phyloP scores from a whole-genome alignment of 1,140 invertebrate species.

The Delia radicum region DNA sequence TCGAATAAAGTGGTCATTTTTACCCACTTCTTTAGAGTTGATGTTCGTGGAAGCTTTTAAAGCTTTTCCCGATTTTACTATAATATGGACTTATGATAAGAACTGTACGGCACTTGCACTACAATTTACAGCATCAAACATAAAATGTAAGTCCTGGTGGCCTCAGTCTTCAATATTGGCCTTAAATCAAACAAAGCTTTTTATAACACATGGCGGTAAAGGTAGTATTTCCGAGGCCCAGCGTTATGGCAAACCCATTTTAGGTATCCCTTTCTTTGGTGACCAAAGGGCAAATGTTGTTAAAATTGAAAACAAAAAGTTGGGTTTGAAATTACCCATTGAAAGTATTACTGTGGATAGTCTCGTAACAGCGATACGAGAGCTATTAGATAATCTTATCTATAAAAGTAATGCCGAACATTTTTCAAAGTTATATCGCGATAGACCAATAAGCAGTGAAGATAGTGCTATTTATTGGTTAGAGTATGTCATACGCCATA shows the following conservation, averaged over 20 bases:
- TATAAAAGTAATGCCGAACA: slow-evolving; percentile 28
- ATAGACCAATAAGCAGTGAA: slow-evolving; percentile 41
- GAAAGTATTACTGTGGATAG: slow-evolving; percentile 42
- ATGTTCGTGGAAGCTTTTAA: slow-evolving; percentile 55
- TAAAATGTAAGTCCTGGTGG: slow-evolving; percentile 66
- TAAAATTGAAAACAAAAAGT: slow-evolving; percentile 53
- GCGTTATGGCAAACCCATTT: slow-evolving; percentile 67
- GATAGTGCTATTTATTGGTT: slow-evolving; percentile 39
- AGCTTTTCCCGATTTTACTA: slow-evolving; percentile 56
- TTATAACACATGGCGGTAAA: slow-evolving; percentile 73
- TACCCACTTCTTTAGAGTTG: slow-evolving; percentile 47
- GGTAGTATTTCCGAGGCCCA: slow-evolving; percentile 70
- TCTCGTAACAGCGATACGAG: slow-evolving; percentile 31
- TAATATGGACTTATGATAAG: slow-evolving; percentile 61
- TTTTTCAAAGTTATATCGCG: slow-evolving; percentile 38
- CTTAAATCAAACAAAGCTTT: slow-evolving; percentile 64
- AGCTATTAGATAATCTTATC: slow-evolving; percentile 27
- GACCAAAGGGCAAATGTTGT: slow-evolving; percentile 64
- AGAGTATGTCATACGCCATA: slow-evolving; percentile 54
- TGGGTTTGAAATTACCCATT: slow-evolving; percentile 52
- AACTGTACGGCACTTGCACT: slow-evolving; percentile 55
- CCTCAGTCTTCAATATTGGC: slow-evolving; percentile 68
- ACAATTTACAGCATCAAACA: slow-evolving; percentile 59
- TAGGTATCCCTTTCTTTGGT: slow-evolving; percentile 67
- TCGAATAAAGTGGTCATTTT: slow-evolving; percentile 52